Conservation (phyloP, 2,797 vertebrate genomes). For the Apogon hyalosoma region DNA sequence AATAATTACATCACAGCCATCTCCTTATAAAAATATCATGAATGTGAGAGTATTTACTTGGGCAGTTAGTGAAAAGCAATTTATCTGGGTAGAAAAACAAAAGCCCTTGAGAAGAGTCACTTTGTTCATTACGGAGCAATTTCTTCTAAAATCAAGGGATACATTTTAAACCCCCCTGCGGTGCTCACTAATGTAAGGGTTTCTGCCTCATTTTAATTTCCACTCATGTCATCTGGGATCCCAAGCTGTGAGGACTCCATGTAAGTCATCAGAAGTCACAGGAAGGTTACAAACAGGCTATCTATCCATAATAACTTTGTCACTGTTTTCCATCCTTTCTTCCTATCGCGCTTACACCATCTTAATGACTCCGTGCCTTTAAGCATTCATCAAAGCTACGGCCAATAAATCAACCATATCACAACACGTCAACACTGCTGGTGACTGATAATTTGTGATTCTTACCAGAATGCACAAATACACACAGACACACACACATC, state of each 20-base stretch:
- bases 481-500: background rate
- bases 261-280: constrained; percentile 54
- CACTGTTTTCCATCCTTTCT: constrained; percentile 45
- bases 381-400: constrained; percentile 69
- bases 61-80: constrained; percentile 5
- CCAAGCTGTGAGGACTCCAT: constrained; percentile 21
- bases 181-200: constrained; percentile 15
- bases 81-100: background rate
- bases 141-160: constrained; percentile 9
- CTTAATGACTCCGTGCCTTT: constrained; percentile 73
- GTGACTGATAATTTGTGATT: constrained; percentile 64
- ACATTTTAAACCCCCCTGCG: constrained; percentile 7
- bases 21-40: background rate
- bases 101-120: constrained; percentile 23
- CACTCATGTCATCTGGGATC: constrained; percentile 15
- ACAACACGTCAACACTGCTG: constrained; percentile 50
- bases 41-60: background rate
- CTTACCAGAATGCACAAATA: constrained; percentile 26
- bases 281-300: constrained; percentile 53
- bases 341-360: constrained; percentile 59
- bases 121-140: constrained; percentile 14
- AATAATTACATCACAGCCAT: constrained; percentile 6
- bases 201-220: constrained; percentile 21
- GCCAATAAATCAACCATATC: constrained; percentile 76
- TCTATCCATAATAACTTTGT: constrained; percentile 56